Percentiles rank a stretch among this genome's conserved stretches.
Conservation (phyloP, 2,797 vertebrate species). For the Chelonia mydas region DNA sequence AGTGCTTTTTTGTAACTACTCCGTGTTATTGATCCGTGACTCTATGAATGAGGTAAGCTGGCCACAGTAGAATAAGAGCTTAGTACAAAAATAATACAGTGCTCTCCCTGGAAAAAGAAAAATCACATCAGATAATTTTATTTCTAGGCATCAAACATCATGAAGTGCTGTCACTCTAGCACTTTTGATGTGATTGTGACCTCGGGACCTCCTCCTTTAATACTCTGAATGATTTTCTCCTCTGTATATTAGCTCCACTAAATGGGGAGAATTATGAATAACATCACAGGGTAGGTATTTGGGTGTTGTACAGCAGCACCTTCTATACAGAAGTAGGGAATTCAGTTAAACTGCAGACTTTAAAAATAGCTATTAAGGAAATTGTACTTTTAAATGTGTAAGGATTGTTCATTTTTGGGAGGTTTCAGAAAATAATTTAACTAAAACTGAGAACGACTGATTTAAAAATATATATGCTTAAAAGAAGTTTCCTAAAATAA, state of each 20-base stretch:
- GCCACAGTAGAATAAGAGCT: neutral
- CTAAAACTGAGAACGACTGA: neutral
- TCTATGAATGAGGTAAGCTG: neutral
- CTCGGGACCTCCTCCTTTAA: neutral
- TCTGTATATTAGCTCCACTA: neutral
- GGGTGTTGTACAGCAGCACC: neutral
- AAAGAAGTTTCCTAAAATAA: neutral
- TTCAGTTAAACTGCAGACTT: neutral
- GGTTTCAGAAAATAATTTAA: neutral
- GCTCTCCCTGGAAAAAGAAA: neutral
- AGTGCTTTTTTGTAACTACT: conserved; percentile 6
- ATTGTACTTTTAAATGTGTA: neutral
- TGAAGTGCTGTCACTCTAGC: neutral
- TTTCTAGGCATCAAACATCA: neutral
- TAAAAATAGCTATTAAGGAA: neutral
- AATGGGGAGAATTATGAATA: neutral
- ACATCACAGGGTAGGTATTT: neutral
- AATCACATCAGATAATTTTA: neutral
- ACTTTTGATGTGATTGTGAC: neutral
- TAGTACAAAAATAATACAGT: neutral
- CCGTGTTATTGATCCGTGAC: neutral
- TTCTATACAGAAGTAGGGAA: neutral
- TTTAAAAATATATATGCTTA: neutral
- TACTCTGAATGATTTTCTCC: neutral
- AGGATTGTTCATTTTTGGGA: neutral